phyloP scores from a whole-genome alignment of 2,113 vertebrate genomes.

The Tringa solitaria region DNA sequence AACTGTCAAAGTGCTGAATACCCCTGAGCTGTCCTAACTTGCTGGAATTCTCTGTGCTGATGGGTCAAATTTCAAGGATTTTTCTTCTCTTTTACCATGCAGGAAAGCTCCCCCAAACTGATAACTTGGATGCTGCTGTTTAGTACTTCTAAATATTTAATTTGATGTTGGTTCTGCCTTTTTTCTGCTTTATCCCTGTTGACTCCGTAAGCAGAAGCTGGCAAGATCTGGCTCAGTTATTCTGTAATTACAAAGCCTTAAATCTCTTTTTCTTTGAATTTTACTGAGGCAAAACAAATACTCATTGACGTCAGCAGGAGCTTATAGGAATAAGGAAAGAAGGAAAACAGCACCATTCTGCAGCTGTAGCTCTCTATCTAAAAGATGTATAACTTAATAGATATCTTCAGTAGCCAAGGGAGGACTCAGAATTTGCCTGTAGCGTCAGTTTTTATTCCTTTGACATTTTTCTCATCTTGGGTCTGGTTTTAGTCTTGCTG shows the following conservation, averaged over 20 bases:
- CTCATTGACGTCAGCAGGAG: slow-evolving; percentile 35
- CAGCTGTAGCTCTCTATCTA: not conserved
- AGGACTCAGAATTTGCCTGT: not conserved
- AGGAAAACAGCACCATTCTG: not conserved
- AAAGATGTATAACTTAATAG: slow-evolving; percentile 36
- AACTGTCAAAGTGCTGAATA: not conserved
- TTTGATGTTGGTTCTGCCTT: not conserved
- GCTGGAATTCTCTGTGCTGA: not conserved
- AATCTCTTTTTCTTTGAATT: slow-evolving; percentile 18
- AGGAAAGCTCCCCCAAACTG: not conserved
- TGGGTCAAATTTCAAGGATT: not conserved
- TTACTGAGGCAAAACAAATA: slow-evolving; percentile 29
- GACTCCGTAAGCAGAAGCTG: not conserved
- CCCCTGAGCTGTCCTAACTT: not conserved
- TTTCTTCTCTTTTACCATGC: not conserved
- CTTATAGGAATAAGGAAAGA: not conserved
- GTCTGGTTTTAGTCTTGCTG: slow-evolving; percentile 58
- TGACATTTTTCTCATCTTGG: slow-evolving; percentile 17
- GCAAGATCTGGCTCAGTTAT: not conserved
- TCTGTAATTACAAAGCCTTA: slow-evolving; percentile 23
- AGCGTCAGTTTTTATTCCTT: not conserved
- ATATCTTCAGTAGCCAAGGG: not conserved
- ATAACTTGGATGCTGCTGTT: not conserved
- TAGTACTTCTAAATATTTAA: not conserved
- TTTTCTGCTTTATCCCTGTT: slow-evolving; percentile 4